Base-by-base conservation (phyloP, 2,113 vertebrate genomes). In the Scolopax mira region DNA sequence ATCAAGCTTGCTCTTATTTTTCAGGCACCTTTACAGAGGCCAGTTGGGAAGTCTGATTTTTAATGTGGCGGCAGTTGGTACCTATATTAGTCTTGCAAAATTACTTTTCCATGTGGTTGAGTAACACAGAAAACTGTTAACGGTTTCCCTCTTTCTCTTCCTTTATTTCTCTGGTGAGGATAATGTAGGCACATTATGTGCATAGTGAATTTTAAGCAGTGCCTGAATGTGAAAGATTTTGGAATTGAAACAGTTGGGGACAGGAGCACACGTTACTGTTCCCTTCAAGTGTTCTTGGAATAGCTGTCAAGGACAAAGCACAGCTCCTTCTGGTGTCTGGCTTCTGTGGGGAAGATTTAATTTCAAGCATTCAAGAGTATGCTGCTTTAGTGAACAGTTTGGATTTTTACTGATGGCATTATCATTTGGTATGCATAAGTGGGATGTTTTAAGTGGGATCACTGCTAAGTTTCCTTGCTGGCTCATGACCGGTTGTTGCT, bases 361-460 rank as follows among this genome's bases (percentile, higher is more conserved):
- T 79, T 96, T 93, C 67, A 72, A 51, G 81, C 54, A 30, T 90
- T 89, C 37, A 39, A 37, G 78, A 86, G 39, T 46, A 65, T 72
- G 74, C 69, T 88, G 93, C 79, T 91, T 91, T 90, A 62, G 86
- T 79, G 94, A 95, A 52, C 91, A 85, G 87, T 95, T 93, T 6
- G 41, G 73, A 69, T 96, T 94, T 95, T 96, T 89, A 94, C 85
- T 94, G 94, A 65, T 96, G 95, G 82, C 78, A 85, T 94, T 96
- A 96, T 97, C 89, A 93, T 93, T 97, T 97, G 89, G 79, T 96
- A 95, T 96, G 93, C 94, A 79, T 93, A 96, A 95, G 96, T 97
- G 96, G 96, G 94, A 97, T 96, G 97, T 89, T 96, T 89, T 96
- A 96, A 96, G 94, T 97, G 95, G 95, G 95, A 92, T 96, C 79